Evolutionary conservation across 1,140 invertebrate species (phyloP).

Genomic region (Drosophila subpulchrella): DNA sequence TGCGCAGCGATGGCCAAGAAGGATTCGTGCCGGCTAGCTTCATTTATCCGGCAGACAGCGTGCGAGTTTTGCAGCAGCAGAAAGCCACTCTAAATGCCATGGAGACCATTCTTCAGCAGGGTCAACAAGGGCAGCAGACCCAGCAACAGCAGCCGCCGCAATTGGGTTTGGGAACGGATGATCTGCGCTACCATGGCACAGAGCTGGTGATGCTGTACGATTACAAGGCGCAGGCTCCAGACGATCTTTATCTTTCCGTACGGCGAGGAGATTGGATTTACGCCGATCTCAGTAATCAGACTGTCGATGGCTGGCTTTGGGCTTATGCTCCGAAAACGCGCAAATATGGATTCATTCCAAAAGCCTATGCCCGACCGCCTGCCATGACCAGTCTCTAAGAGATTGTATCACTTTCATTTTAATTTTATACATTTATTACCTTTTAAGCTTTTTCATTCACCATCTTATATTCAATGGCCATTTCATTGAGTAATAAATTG

Average conservation of each 20-base stretch:
- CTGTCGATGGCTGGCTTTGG: slow-evolving; percentile 97
- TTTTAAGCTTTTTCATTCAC: too few relatives aligned
- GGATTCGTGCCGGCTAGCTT: slow-evolving; percentile 98
- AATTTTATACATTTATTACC: background rate
- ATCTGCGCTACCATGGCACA: slow-evolving; percentile 91
- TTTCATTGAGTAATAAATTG: slow-evolving; percentile 41
- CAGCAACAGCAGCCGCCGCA: slow-evolving; percentile 68
- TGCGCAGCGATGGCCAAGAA: slow-evolving; percentile 95
- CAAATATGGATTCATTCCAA: slow-evolving; percentile 97
- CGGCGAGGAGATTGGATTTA: slow-evolving; percentile 97
- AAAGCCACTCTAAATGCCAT: slow-evolving; percentile 64
- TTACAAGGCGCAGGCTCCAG: slow-evolving; percentile 97
- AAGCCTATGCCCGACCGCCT: slow-evolving; percentile 96
- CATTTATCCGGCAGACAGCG: slow-evolving; percentile 94
- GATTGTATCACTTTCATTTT: background rate
- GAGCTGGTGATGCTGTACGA: slow-evolving; percentile 97
- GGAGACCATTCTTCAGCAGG: slow-evolving; percentile 57
- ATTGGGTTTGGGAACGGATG: slow-evolving; percentile 85
- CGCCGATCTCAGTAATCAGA: slow-evolving; percentile 96
- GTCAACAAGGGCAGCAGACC: slow-evolving; percentile 44
- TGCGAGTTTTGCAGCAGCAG: slow-evolving; percentile 88
- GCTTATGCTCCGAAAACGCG: slow-evolving; percentile 96
- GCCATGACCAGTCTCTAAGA: slow-evolving; percentile 92
- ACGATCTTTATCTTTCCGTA: slow-evolving; percentile 95
- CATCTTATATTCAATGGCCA: slow-evolving; percentile 2